These are phyloP conservation scores for Drosophila testacea DNA, from an alignment of 2,888 invertebrate genomes.

Conservation along the genomic window DNA sequence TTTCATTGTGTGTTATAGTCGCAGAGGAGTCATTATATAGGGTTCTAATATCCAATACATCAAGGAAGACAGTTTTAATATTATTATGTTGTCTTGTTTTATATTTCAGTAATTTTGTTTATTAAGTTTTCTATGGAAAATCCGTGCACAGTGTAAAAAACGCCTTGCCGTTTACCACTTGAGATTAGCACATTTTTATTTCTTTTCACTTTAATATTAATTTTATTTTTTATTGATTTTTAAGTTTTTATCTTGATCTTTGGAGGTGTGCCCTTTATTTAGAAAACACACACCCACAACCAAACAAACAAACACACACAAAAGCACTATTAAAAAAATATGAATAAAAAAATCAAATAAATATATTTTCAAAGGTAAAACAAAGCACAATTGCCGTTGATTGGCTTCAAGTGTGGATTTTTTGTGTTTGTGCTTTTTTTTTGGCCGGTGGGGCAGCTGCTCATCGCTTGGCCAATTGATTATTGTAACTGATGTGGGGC, in stretches of 20 bases:
- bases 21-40: not conserved
- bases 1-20: constrained; percentile 17
- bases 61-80: not conserved
- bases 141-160: constrained; percentile 23
- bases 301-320: constrained; percentile 18
- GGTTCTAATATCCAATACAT: not conserved
- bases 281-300: constrained; percentile 7
- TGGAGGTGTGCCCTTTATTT: constrained; percentile 15
- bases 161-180: constrained; percentile 24
- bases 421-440: constrained; percentile 1
- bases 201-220: not conserved
- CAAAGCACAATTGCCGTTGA: constrained; percentile 29
- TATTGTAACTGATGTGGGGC: constrained; percentile 66
- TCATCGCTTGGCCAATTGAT: constrained; percentile 74
- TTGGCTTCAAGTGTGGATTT: constrained; percentile 19
- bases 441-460: constrained; percentile 34
- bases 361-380: constrained; percentile 21
- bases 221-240: not conserved
- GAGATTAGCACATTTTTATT: constrained; percentile 2
- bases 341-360: constrained; percentile 1
- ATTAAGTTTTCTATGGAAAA: not conserved
- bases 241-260: not conserved
- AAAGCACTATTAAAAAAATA: constrained; percentile 33
- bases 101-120: not conserved
- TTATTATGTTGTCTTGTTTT: not conserved